These are phyloP conservation scores for Junonia oenone DNA, from an alignment of 2,888 invertebrate genomes.

Conservation along the genomic window DNA sequence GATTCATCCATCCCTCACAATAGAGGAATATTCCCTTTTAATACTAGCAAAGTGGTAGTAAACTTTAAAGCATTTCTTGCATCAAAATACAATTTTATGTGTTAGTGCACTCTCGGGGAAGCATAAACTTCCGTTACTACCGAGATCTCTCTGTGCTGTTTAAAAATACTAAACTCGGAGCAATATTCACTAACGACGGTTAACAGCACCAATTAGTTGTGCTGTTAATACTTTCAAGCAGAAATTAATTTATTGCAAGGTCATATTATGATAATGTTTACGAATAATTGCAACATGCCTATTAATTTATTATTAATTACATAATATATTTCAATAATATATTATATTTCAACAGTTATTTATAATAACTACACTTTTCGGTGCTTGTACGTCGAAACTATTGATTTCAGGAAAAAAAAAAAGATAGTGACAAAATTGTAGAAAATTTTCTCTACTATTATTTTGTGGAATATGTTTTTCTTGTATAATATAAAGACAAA, in stretches of 20 bases:
- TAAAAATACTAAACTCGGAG: background rate
- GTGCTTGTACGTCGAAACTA: too few relatives aligned
- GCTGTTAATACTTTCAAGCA: background rate
- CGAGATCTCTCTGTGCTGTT: background rate
- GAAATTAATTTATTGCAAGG: background rate
- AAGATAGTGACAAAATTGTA: too few relatives aligned
- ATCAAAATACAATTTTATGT: constrained; percentile 2
- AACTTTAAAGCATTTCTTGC: constrained; percentile 14
- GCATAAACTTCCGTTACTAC: constrained; percentile 19
- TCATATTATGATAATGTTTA: background rate
- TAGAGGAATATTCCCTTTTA: background rate
- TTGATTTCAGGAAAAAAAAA: too few relatives aligned
- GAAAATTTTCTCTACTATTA: too few relatives aligned
- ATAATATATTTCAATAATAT: too few relatives aligned
- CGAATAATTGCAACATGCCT: too few relatives aligned
- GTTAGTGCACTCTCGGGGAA: constrained; percentile 18
- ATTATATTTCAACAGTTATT: too few relatives aligned
- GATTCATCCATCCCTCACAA: background rate
- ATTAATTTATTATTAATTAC: too few relatives aligned
- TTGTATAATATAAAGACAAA: too few relatives aligned
- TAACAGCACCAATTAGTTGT: background rate
- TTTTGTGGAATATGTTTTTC: too few relatives aligned
- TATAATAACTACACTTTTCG: too few relatives aligned
- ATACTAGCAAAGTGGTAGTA: constrained; percentile 11
- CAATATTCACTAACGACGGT: background rate